Conservation (phyloP, 2,797 vertebrate species). For the Smutsia temminckii region DNA sequence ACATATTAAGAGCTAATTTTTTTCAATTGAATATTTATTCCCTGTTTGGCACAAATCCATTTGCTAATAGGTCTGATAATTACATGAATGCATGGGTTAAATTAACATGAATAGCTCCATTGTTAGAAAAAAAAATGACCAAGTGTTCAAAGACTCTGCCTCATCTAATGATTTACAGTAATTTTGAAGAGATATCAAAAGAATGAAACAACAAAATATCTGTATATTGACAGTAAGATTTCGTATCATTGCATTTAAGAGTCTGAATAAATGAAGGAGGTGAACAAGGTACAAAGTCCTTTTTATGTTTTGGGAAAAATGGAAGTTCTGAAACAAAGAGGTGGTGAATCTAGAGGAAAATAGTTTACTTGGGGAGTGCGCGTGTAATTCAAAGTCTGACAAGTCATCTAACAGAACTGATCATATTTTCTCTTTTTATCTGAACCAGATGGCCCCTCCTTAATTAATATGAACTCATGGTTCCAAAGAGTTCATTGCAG, state of each 20-base stretch:
- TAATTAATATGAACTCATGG: conserved; percentile 69
- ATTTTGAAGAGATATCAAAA: conserved; percentile 33
- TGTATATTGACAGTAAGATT: neutral
- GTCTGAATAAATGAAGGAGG: neutral
- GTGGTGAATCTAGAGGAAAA: neutral
- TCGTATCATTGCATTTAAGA: neutral
- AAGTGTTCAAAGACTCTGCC: neutral
- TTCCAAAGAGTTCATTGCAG: conserved; percentile 31
- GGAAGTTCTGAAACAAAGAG: neutral
- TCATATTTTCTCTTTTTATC: conserved; percentile 36
- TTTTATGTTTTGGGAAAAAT: neutral
- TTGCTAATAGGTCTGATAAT: conserved; percentile 45
- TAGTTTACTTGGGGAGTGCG: neutral
- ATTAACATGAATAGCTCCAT: conserved; percentile 23
- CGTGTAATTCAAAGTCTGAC: neutral
- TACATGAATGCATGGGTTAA: conserved; percentile 22
- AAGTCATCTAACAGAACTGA: conserved; percentile 21
- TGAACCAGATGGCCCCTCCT: conserved; percentile 76
- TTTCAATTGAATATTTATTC: conserved; percentile 62
- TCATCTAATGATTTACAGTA: neutral
- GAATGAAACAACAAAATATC: neutral
- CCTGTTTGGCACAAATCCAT: conserved; percentile 47
- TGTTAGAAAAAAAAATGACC: neutral
- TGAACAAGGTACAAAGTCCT: neutral
- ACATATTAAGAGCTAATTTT: conserved; percentile 45